phyloP scores from a whole-genome alignment of 2,797 vertebrate species.

The Cirrhinus molitorella region DNA sequence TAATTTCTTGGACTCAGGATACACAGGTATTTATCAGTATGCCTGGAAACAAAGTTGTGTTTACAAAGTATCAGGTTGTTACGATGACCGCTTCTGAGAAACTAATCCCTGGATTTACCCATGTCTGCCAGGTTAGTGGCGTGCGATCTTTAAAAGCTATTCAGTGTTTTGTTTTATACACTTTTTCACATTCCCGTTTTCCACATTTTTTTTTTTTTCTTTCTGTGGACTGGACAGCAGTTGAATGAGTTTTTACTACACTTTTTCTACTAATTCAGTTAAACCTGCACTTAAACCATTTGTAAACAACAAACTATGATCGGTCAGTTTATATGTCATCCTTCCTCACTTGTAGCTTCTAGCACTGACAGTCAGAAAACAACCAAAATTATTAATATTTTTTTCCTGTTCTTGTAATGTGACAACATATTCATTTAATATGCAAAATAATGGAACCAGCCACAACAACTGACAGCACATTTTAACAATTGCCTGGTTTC shows the following conservation, averaged over 20 bases:
- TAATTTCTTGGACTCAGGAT: background rate
- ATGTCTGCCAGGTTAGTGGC: background rate
- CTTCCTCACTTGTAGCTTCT: background rate
- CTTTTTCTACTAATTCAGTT: background rate
- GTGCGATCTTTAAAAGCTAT: background rate
- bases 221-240: background rate
- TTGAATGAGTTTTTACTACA: background rate
- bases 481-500: slow-evolving; percentile 5
- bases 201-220: background rate
- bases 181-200: background rate
- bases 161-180: background rate
- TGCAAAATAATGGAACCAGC: background rate
- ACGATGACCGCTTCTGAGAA: slow-evolving; percentile 11
- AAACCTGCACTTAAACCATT: background rate
- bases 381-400: too few species aligned
- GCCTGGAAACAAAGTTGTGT: slow-evolving; percentile 5
- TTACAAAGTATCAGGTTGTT: slow-evolving; percentile 28
- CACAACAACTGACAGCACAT: background rate
- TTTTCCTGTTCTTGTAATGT: background rate
- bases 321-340: background rate
- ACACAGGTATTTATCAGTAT: slow-evolving; percentile 2
- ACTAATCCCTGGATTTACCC: slow-evolving; percentile 13
- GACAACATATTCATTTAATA: background rate
- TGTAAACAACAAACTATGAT: background rate
- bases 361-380: background rate